Evolutionary conservation across 92 coral and sea anemone genomes (phyloP), one percentile per base, ranked within the genome.

Genomic region (Porites rus): DNA sequence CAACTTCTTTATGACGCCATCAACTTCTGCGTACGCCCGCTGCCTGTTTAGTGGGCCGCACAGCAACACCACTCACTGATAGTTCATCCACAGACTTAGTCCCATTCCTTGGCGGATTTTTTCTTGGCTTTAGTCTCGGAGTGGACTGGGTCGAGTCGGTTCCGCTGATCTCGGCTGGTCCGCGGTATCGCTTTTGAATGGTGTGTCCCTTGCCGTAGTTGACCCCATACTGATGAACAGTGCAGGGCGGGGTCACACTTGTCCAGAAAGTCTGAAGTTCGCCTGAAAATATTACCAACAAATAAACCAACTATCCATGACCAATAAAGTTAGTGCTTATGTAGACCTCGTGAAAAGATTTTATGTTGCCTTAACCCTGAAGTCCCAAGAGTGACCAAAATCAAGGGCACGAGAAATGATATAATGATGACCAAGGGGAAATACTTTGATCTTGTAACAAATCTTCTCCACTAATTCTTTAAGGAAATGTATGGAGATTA

Each of bases 81-180:
- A 94, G 88, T 64, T 89, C 94, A 62, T 94, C 93, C 54, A 86
- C 84, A 31, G 95, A 81, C 80, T 81, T 69, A 43, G 74, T 81
- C 28, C 90, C 94, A 50, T 88, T 85, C 46, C 65, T 65, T 6
- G 90, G 88, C 11, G 93, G 86, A 51, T 81, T 90, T 75, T 80
- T 94, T 25, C 94, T 83, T 51, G 98, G 98, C 70, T 90, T 94
- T 46, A 92, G 82, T 53, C 96, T 75, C 51, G 98, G 98, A 46
- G 98, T 94, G 21, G 98, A 94, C 79, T 88, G 95, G 89, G 78
- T 88, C 52, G 98, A 94, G 62, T 92, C 96, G 63, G 96, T 65
- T 86, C 98, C 96, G 79, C 89, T 85, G 63, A 91, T 75, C 51
- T 94, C 98, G 52, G 92, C 80, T 11, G 96, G 96, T 67, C 85